These are phyloP conservation scores for Leptinotarsa undecemlineata DNA, from an alignment of 1,140 invertebrate genomes.

Conservation along the genomic window DNA sequence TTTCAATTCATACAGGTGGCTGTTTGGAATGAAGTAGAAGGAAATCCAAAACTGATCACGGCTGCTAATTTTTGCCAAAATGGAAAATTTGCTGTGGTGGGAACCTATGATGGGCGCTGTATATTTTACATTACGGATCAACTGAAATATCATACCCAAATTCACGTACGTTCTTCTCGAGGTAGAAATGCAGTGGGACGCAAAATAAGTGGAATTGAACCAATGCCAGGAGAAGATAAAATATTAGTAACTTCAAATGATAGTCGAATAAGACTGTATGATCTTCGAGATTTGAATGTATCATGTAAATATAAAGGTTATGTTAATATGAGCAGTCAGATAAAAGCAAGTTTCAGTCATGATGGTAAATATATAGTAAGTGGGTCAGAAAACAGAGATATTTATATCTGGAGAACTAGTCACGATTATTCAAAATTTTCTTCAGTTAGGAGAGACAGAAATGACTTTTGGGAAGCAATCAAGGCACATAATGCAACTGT, in stretches of 20 bases:
- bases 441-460: slow-evolving; percentile 90
- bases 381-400: slow-evolving; percentile 97
- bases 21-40: slow-evolving; percentile 96
- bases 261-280: slow-evolving; percentile 94
- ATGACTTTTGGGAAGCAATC: slow-evolving; percentile 97
- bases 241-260: slow-evolving; percentile 98
- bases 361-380: slow-evolving; percentile 97
- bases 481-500: slow-evolving; percentile 96
- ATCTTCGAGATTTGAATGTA: slow-evolving; percentile 91
- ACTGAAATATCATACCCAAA: slow-evolving; percentile 96
- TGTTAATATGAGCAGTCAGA: slow-evolving; percentile 95
- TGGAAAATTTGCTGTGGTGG: slow-evolving; percentile 96
- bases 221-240: slow-evolving; percentile 95
- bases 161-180: slow-evolving; percentile 90
- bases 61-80: slow-evolving; percentile 98
- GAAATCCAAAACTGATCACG: slow-evolving; percentile 92
- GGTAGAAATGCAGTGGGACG: slow-evolving; percentile 92
- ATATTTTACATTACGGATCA: slow-evolving; percentile 99
- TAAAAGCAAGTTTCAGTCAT: slow-evolving; percentile 95
- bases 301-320: slow-evolving; percentile 93
- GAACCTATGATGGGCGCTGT: slow-evolving; percentile 96
- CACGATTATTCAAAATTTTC: slow-evolving; percentile 96
- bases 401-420: slow-evolving; percentile 96
- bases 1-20: slow-evolving; percentile 63
- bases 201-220: slow-evolving; percentile 97